phyloP scores from a whole-genome alignment of 2,113 vertebrate genomes.

The Alouatta palliata region DNA sequence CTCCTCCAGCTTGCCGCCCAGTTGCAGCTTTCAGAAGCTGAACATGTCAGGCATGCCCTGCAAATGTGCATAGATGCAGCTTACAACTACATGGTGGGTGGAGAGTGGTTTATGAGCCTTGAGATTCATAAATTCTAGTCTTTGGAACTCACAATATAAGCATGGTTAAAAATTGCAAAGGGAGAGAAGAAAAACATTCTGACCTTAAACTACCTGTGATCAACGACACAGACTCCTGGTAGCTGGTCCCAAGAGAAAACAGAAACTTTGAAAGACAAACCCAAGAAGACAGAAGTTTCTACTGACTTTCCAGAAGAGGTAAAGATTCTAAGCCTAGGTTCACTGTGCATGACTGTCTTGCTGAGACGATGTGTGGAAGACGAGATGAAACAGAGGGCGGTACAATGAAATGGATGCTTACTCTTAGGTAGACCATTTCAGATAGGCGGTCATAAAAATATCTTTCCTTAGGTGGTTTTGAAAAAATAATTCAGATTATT shows the following conservation, averaged over 20 bases:
- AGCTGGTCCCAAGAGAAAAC: conserved; percentile 54
- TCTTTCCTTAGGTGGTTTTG: neutral
- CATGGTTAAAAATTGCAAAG: conserved; percentile 41
- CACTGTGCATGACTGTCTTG: neutral
- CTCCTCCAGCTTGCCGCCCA: conserved; percentile 41
- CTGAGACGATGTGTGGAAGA: neutral
- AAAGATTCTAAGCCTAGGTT: neutral
- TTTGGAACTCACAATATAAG: conserved; percentile 56
- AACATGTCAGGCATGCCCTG: neutral
- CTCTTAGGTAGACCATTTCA: neutral
- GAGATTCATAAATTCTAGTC: conserved; percentile 48
- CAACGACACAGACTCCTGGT: conserved; percentile 34
- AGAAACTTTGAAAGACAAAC: conserved; percentile 69
- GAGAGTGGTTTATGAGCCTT: conserved; percentile 43
- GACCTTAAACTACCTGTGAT: conserved; percentile 68
- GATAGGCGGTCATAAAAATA: neutral
- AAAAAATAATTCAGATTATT: neutral
- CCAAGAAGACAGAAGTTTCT: conserved; percentile 57
- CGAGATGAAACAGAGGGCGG: neutral
- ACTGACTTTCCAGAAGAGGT: conserved; percentile 20
- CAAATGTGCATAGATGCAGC: neutral
- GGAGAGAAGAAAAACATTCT: conserved; percentile 49
- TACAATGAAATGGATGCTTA: neutral
- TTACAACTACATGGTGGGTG: neutral
- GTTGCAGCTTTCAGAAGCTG: neutral